Percentiles rank a stretch among this genome's conserved stretches.
phyloP scores from a whole-genome alignment of 23 tunicate species.

The Clavelina lepadiformis region DNA sequence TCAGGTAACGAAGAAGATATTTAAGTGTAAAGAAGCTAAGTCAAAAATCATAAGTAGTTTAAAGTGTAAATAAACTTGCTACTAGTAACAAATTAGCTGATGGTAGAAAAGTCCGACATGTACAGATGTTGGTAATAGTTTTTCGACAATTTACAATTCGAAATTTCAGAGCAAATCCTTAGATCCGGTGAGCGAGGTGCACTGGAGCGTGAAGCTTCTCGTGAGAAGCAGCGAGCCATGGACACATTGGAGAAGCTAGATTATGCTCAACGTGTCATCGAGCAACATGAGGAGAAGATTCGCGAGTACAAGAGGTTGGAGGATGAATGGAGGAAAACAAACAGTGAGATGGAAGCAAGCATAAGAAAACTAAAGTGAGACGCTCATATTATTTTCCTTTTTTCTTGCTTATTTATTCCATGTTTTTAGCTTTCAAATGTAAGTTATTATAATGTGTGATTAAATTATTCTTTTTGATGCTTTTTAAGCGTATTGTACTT shows the following conservation, averaged over 20 bases:
- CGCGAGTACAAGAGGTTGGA: slow-evolving; percentile 25
- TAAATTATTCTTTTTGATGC: no score
- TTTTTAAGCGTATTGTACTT: no score
- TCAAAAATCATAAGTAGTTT: not conserved
- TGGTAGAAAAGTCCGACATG: not conserved
- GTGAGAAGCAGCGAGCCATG: slow-evolving; percentile 54
- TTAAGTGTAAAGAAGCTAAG: not conserved
- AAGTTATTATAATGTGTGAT: no score
- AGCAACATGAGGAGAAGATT: slow-evolving; percentile 37
- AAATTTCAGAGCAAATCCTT: slow-evolving; percentile 16
- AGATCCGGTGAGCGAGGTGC: slow-evolving; percentile 58
- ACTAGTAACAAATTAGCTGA: not conserved
- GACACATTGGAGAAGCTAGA: slow-evolving; percentile 60
- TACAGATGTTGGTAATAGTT: no score
- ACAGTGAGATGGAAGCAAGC: slow-evolving; percentile 29
- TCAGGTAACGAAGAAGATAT: slow-evolving; percentile 24
- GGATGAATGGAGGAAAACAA: slow-evolving; percentile 20
- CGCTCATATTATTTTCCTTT: no score
- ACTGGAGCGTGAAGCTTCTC: slow-evolving; percentile 40
- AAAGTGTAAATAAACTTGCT: not conserved
- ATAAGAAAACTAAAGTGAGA: slow-evolving; percentile 58
- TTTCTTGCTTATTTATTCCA: not conserved
- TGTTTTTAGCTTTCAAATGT: not conserved
- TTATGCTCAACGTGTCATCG: slow-evolving; percentile 16
- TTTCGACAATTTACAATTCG: not conserved